phyloP scores from a whole-genome alignment of 2,797 vertebrate genomes.

The Ateles fusciceps region DNA sequence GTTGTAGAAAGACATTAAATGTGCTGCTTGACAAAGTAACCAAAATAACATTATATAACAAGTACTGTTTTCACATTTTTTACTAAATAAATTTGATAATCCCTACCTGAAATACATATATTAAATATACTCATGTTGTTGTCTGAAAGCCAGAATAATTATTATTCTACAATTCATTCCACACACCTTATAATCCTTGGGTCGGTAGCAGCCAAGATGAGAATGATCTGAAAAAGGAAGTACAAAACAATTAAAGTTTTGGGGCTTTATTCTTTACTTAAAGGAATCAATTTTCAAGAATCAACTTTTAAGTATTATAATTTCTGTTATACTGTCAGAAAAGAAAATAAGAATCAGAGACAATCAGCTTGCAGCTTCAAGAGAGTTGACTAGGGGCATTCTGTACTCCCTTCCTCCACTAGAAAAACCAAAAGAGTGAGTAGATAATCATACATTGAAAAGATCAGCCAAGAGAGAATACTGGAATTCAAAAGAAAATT shows the following conservation, averaged over 20 bases:
- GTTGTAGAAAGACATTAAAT: background rate
- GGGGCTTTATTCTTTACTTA: background rate
- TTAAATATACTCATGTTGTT: background rate
- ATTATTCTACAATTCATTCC: background rate
- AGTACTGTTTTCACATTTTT: background rate
- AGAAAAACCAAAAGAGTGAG: background rate
- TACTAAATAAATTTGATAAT: slow-evolving; percentile 4
- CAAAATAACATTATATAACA: slow-evolving; percentile 19
- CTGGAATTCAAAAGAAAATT: background rate
- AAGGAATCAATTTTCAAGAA: background rate
- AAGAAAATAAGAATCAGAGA: background rate
- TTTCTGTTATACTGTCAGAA: background rate
- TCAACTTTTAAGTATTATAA: background rate
- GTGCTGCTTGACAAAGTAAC: background rate
- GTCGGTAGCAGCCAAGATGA: slow-evolving; percentile 86
- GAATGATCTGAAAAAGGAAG: slow-evolving; percentile 85
- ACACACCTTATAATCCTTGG: slow-evolving; percentile 86
- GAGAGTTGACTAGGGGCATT: background rate
- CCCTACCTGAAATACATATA: too few species aligned
- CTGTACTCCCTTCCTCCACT: background rate
- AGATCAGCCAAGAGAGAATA: background rate
- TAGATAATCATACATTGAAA: background rate
- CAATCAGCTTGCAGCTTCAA: background rate
- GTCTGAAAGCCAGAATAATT: background rate
- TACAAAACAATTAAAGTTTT: slow-evolving; percentile 30